Conservation (phyloP, 2,113 vertebrate genomes). For the Nerophis ophidion region DNA sequence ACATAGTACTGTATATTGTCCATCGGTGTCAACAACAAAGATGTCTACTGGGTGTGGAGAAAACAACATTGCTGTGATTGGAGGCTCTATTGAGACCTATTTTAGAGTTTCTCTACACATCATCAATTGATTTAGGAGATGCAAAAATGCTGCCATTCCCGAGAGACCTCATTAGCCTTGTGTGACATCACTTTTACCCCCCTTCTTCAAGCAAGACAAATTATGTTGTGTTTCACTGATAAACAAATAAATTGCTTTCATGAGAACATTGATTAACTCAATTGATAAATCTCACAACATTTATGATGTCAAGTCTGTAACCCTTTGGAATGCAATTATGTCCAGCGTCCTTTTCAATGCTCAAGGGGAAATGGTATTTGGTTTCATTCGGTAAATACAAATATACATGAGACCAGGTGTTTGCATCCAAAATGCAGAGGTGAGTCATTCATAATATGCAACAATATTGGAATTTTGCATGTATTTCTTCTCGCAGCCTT, state of each 20-base stretch:
- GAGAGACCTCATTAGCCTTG: not conserved
- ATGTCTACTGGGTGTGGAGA: conserved; percentile 4
- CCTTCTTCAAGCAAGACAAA: conserved; percentile 2
- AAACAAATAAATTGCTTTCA: conserved; percentile 4
- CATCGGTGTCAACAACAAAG: conserved; percentile 15
- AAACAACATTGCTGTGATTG: not conserved
- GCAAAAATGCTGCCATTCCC: not conserved
- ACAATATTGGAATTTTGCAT: conserved; percentile 2
- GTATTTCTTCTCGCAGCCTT: not conserved
- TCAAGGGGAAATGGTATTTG: conserved; percentile 4
- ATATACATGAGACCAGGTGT: not conserved
- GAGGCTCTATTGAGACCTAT: not conserved
- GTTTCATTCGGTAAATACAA: conserved; percentile 2
- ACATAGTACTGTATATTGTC: conserved; percentile 12
- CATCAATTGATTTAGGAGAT: not conserved
- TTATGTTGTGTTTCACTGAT: conserved; percentile 3
- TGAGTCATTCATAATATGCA: conserved; percentile 8
- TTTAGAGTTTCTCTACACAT: not conserved
- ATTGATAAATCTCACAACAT: not conserved
- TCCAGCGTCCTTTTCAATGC: not conserved
- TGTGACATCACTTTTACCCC: not conserved
- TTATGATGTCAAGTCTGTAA: not conserved
- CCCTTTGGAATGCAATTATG: not conserved
- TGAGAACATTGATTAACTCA: not conserved
- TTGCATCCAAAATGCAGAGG: not conserved